Evolutionary conservation across 2,113 vertebrate genomes (phyloP).

Genomic region (Lethenteron camtschaticum): DNA sequence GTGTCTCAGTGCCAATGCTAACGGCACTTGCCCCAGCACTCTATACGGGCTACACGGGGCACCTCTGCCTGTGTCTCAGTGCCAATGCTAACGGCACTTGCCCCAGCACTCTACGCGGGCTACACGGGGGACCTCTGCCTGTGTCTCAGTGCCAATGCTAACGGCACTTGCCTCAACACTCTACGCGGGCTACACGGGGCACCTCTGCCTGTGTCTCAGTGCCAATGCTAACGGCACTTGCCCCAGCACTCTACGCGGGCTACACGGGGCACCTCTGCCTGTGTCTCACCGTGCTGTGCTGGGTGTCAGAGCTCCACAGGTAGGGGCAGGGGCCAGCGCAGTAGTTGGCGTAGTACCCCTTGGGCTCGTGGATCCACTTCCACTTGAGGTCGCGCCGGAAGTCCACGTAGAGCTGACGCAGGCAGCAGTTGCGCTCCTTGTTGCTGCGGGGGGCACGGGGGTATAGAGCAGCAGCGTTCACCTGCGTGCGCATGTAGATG

Average conservation of each 20-base stretch:
- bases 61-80: conserved; percentile 11
- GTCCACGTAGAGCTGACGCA: conserved; percentile 39
- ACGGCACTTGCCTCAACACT: too few relatives aligned
- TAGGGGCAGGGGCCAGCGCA: conserved; percentile 40
- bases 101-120: background rate
- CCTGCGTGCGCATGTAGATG: too few relatives aligned
- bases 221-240: too few relatives aligned
- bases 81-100: too few relatives aligned
- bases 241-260: background rate
- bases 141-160: too few relatives aligned
- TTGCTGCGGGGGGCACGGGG: conserved; percentile 14
- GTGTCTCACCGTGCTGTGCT: conserved; percentile 35
- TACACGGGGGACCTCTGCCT: background rate
- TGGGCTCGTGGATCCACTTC: conserved; percentile 48
- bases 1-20: too few relatives aligned
- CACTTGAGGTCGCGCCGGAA: conserved; percentile 45
- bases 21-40: too few relatives aligned
- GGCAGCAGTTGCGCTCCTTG: conserved; percentile 32
- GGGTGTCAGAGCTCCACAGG: conserved; percentile 42
- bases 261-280: background rate
- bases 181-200: background rate
- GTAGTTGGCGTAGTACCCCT: conserved; percentile 44
- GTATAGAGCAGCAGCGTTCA: too few relatives aligned
- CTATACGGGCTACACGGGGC: too few relatives aligned
- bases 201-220: background rate